Evolutionary conservation across 1,140 invertebrate genomes (phyloP).

Genomic region (Rhopalosiphum maidis): DNA sequence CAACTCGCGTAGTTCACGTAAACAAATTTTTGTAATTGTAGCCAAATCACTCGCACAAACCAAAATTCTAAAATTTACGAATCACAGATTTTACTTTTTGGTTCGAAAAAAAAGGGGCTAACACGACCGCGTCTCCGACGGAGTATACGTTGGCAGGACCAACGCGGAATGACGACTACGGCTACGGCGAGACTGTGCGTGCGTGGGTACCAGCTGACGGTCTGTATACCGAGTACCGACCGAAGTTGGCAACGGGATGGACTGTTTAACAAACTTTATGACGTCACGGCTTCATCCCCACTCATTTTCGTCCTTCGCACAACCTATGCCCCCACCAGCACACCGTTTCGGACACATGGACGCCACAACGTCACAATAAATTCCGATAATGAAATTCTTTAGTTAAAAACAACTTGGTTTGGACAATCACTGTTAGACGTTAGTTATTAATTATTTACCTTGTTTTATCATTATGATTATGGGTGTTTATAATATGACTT

Average conservation of each 20-base stretch:
- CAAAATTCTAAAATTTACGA: not conserved
- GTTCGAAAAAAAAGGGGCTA: not conserved
- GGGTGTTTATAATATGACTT: not conserved
- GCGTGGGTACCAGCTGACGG: constrained; percentile 51
- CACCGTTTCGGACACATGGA: constrained; percentile 1
- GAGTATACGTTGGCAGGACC: not conserved
- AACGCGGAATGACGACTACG: constrained; percentile 14
- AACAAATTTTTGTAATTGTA: not conserved
- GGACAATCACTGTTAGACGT: not conserved
- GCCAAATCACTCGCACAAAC: not conserved
- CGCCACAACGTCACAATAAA: not conserved
- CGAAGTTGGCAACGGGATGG: constrained; percentile 48
- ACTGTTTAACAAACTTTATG: constrained; percentile 38
- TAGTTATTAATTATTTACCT: not conserved
- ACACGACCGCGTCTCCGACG: not conserved
- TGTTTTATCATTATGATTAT: not conserved
- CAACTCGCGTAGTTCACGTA: not conserved
- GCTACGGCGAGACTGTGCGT: not conserved
- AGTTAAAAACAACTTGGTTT: not conserved
- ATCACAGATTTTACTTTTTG: not conserved
- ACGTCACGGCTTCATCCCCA: constrained; percentile 1
- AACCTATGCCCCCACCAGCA: not conserved
- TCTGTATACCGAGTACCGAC: constrained; percentile 12
- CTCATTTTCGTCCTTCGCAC: not conserved
- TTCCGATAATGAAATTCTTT: constrained; percentile 32